A percentile compares a stretch with the other conserved stretches of the same genome.
phyloP scores from a whole-genome alignment of 37 sponge, comb jelly and placozoan genomes.

The Dysidea cf. avara region DNA sequence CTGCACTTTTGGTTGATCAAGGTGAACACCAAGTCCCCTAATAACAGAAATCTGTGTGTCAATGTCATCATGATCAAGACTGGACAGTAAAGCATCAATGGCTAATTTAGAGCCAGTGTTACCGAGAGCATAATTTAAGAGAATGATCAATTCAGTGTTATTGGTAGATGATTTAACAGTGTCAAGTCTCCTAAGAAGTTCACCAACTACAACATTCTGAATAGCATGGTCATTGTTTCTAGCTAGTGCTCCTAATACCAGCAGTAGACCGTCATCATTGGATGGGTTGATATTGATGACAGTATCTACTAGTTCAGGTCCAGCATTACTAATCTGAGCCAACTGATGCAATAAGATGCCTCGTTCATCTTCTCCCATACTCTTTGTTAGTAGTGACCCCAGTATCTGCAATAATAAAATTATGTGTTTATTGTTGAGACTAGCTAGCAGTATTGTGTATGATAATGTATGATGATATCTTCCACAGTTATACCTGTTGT shows the following conservation, averaged over 20 bases:
- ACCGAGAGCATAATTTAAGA: slow-evolving; percentile 39
- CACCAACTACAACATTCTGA: neutral
- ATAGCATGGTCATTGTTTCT: neutral
- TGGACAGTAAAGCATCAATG: slow-evolving; percentile 11
- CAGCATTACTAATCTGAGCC: too few species aligned
- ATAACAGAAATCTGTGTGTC: slow-evolving; percentile 41
- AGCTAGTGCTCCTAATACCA: slow-evolving; percentile 39
- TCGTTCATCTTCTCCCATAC: neutral
- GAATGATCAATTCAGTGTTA: slow-evolving; percentile 8
- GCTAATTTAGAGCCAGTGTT: slow-evolving; percentile 41
- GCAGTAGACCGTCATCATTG: slow-evolving; percentile 21
- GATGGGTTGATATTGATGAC: neutral
- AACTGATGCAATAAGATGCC: neutral
- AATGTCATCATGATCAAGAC: slow-evolving; percentile 24
- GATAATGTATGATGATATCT: too few species aligned
- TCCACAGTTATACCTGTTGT: slow-evolving; percentile 62
- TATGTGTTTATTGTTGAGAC: too few species aligned
- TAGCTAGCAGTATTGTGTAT: too few species aligned
- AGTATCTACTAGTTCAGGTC: neutral
- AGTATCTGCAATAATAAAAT: neutral
- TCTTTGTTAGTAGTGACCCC: neutral
- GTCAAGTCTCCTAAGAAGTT: slow-evolving; percentile 18
- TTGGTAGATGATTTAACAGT: neutral
- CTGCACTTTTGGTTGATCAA: slow-evolving; percentile 10
- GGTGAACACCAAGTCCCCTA: slow-evolving; percentile 20